Conservation (phyloP, 1,140 invertebrate species). For the Penaeus chinensis region DNA sequence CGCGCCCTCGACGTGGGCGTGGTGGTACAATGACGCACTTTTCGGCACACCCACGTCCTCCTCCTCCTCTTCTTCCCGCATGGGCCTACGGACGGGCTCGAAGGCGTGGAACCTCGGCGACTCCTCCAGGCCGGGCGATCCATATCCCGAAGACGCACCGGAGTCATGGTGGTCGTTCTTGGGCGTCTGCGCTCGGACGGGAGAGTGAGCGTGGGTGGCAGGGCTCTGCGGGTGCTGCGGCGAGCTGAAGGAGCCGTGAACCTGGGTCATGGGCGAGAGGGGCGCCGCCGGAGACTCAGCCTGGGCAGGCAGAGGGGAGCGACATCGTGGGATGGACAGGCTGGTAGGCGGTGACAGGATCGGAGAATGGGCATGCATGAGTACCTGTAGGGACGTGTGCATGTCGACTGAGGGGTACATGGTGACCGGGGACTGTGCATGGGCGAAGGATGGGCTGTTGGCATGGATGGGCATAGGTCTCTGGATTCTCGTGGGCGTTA, state of each 20-base stretch:
- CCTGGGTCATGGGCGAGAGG: background rate
- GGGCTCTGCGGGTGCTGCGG: background rate
- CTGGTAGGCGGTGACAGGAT: background rate
- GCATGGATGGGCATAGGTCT: conserved; percentile 18
- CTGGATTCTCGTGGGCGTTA: background rate
- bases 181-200: background rate
- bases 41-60: too few relatives aligned
- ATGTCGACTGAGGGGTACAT: background rate
- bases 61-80: too few relatives aligned
- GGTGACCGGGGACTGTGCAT: background rate
- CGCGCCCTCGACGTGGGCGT: too few relatives aligned
- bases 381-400: background rate
- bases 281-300: background rate
- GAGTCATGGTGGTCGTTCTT: conserved; percentile 18
- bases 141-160: background rate
- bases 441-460: background rate
- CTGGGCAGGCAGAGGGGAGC: background rate
- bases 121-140: conserved; percentile 2
- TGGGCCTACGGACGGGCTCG: too few relatives aligned
- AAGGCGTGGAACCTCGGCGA: background rate
- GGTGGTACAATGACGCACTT: too few relatives aligned
- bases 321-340: background rate
- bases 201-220: background rate
- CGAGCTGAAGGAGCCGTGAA: background rate
- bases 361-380: background rate